Evolutionary conservation across 2,797 vertebrate genomes (phyloP).

Genomic region (Pogoniulus pusillus): DNA sequence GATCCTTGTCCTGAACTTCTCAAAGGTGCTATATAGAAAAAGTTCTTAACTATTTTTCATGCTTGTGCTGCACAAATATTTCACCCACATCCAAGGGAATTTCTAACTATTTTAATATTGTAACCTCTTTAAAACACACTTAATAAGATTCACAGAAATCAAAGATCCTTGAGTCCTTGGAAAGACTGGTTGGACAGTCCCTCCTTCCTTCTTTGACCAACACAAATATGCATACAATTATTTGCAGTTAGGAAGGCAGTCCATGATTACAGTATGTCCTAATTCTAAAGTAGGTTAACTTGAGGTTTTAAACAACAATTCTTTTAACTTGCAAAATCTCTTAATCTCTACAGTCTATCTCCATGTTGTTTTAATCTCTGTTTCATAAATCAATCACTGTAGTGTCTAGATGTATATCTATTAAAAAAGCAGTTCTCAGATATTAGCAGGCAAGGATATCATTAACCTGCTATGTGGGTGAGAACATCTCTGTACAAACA

Average conservation of each 20-base stretch:
- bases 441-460: neutral
- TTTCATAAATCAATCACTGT: neutral
- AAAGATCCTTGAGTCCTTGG: neutral
- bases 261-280: neutral
- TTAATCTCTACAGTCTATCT: neutral
- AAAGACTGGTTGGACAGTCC: neutral
- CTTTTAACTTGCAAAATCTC: slow-evolving; percentile 8
- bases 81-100: neutral
- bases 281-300: slow-evolving; percentile 13
- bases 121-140: neutral
- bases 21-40: neutral
- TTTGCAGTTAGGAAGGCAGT: neutral
- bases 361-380: neutral
- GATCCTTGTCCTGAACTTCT: neutral
- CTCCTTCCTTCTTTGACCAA: neutral
- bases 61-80: neutral
- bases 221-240: neutral
- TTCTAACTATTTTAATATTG: neutral
- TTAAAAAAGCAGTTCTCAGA: slow-evolving; percentile 23
- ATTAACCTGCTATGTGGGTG: neutral
- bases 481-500: slow-evolving; percentile 11
- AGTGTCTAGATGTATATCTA: neutral
- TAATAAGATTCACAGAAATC: neutral
- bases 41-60: neutral
- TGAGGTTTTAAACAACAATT: slow-evolving; percentile 28